phyloP scores from a whole-genome alignment of 2,113 vertebrate genomes.

The Limnothrissa miodon region DNA sequence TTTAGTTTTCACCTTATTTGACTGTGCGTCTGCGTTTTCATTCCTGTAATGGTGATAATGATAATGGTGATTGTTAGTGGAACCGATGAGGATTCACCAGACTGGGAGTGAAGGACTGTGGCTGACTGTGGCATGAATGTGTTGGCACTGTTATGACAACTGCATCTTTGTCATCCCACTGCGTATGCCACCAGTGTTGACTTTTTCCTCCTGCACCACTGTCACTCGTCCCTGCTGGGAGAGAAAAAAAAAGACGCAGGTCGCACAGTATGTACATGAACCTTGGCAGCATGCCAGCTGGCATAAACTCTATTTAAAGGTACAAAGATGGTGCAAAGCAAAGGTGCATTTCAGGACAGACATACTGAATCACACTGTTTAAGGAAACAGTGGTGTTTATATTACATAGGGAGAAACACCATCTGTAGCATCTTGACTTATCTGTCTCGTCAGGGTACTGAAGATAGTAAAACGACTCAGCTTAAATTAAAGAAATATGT shows the following conservation, averaged over 20 bases:
- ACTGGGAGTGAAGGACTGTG: slow-evolving; percentile 9
- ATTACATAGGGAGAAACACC: background rate
- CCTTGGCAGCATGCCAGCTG: slow-evolving; percentile 42
- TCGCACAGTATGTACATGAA: background rate
- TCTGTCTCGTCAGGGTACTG: background rate
- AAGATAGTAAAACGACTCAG: background rate
- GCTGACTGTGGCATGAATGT: slow-evolving; percentile 16
- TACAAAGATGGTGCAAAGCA: background rate
- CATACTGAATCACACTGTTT: background rate
- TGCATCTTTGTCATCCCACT: slow-evolving; percentile 33
- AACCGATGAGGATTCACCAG: background rate
- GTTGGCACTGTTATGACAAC: slow-evolving; percentile 34
- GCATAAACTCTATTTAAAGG: slow-evolving; percentile 27
- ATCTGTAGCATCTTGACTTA: background rate
- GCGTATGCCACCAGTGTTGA: slow-evolving; percentile 36
- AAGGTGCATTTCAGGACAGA: background rate
- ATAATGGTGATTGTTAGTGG: background rate
- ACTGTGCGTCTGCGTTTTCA: background rate
- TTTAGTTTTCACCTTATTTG: background rate
- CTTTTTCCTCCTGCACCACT: slow-evolving; percentile 41
- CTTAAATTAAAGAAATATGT: background rate
- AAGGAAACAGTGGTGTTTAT: background rate
- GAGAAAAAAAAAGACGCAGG: slow-evolving; percentile 37
- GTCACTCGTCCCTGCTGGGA: slow-evolving; percentile 51
- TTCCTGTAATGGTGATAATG: background rate